Evolutionary conservation across 2,888 invertebrate species (phyloP).

Genomic region (Athetis lepigone): DNA sequence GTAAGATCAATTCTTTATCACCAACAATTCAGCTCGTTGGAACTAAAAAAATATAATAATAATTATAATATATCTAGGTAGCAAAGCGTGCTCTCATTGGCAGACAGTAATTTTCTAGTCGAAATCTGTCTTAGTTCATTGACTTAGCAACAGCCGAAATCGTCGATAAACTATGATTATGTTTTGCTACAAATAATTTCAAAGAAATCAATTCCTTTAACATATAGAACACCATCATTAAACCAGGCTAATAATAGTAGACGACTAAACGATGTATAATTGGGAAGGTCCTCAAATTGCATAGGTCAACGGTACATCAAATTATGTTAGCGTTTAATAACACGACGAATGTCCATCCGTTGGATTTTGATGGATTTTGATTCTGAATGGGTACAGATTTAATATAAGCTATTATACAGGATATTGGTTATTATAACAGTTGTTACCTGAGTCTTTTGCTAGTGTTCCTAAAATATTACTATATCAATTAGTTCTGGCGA

Average conservation of each 20-base stretch:
- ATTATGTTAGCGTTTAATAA: slow-evolving; percentile 50
- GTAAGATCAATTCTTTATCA: too few species aligned
- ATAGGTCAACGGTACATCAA: slow-evolving; percentile 58
- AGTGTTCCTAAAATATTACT: neutral
- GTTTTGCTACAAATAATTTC: slow-evolving; percentile 9
- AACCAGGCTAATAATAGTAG: slow-evolving; percentile 34
- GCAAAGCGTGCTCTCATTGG: too few species aligned
- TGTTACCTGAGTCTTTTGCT: neutral
- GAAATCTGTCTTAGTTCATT: neutral
- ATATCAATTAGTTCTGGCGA: neutral
- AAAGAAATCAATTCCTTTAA: neutral
- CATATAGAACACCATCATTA: slow-evolving; percentile 25
- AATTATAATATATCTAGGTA: too few species aligned
- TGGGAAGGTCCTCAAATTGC: slow-evolving; percentile 47
- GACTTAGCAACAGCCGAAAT: neutral
- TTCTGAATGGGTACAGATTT: slow-evolving; percentile 23
- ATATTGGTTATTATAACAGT: neutral
- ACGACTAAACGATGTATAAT: slow-evolving; percentile 40
- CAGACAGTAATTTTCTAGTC: neutral
- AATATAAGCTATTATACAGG: neutral
- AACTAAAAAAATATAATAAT: too few species aligned
- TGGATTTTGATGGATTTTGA: slow-evolving; percentile 13
- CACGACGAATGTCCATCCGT: slow-evolving; percentile 21
- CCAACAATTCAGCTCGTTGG: too few species aligned
- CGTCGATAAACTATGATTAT: neutral